Conservation (phyloP, 2,797 vertebrate genomes). For the Acropternis orthonyx region DNA sequence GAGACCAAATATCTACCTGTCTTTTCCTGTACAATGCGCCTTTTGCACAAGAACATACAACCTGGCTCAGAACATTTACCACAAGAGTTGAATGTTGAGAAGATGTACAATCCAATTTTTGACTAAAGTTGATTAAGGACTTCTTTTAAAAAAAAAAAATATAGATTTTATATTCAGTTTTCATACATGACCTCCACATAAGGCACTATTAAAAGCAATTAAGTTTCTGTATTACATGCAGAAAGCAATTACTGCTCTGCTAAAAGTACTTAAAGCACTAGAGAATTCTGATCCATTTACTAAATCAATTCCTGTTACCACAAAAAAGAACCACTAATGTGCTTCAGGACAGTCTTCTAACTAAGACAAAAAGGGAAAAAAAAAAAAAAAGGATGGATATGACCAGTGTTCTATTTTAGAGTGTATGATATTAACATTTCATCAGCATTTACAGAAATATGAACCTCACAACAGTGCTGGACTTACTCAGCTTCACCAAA, state of each 20-base stretch:
- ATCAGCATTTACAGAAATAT: constrained; percentile 47
- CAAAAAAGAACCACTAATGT: constrained; percentile 60
- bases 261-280: constrained; percentile 54
- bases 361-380: not conserved
- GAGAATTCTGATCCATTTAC: constrained; percentile 54
- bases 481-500: not conserved
- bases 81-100: not conserved
- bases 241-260: constrained; percentile 54
- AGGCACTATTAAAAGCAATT: constrained; percentile 54
- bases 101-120: not conserved
- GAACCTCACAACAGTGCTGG: not conserved
- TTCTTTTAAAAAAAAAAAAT: not conserved
- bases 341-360: constrained; percentile 34
- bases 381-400: not conserved
- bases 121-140: not conserved
- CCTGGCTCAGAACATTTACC: not conserved
- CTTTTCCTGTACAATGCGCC: not conserved
- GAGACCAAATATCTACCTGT: not conserved
- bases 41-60: not conserved
- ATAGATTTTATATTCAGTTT: not conserved
- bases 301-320: constrained; percentile 63
- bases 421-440: constrained; percentile 53
- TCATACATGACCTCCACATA: constrained; percentile 37
- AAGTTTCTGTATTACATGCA: constrained; percentile 49
- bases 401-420: constrained; percentile 39